These are phyloP conservation scores for Neelides folsomi DNA, from an alignment of 2,888 invertebrate species.

Conservation along the genomic window DNA sequence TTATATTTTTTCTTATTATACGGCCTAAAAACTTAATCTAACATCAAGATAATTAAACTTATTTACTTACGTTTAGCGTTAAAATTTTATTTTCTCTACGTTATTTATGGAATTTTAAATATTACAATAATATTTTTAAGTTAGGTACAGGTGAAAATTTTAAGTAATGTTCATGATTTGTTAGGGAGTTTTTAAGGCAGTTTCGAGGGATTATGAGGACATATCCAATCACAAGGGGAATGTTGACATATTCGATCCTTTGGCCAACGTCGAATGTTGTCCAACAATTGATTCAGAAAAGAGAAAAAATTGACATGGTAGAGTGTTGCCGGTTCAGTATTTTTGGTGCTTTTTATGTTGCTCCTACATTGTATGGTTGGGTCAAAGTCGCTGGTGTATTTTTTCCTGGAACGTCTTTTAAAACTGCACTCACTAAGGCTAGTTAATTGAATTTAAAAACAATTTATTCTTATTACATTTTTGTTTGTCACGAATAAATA, in stretches of 20 bases:
- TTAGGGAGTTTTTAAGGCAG: no score
- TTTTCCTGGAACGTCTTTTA: constrained; percentile 59
- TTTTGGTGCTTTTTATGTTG: constrained; percentile 67
- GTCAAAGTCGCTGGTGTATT: constrained; percentile 57
- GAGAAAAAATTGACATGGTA: constrained; percentile 37
- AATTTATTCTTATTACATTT: neutral
- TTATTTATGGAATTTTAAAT: no score
- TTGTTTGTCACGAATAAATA: neutral
- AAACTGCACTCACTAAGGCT: constrained; percentile 60
- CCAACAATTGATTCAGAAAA: constrained; percentile 57
- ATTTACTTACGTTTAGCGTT: no score
- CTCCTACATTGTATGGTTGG: constrained; percentile 69
- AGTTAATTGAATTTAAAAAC: neutral
- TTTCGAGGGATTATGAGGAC: constrained; percentile 7
- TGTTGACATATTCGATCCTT: constrained; percentile 45
- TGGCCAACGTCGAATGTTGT: constrained; percentile 56
- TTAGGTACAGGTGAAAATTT: no score
- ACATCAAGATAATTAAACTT: no score
- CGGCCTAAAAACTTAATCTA: no score
- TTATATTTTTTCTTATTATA: no score
- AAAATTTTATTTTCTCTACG: no score
- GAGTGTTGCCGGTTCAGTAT: constrained; percentile 58
- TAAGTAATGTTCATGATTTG: no score
- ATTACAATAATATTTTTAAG: no score
- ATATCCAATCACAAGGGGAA: constrained; percentile 41